These are phyloP conservation scores for Hemicentrotus pulcherrimus DNA, from an alignment of 35 echinoderm and acorn worm species.

Conservation along the genomic window DNA sequence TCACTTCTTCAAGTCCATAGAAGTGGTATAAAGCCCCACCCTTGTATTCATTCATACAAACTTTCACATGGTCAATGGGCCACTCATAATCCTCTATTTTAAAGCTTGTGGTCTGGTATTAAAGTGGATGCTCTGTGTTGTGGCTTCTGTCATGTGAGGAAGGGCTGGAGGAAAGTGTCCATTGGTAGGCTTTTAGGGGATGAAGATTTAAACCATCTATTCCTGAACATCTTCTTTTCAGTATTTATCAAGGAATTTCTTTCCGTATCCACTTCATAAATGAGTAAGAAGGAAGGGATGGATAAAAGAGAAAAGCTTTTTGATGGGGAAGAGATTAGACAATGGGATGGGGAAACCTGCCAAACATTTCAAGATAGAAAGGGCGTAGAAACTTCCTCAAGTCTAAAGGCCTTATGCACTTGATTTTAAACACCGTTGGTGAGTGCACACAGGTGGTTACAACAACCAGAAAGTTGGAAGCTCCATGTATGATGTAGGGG, in stretches of 20 bases:
- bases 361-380: too few species aligned
- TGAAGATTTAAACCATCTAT: not conserved
- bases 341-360: too few species aligned
- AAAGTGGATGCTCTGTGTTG: not conserved
- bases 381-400: too few species aligned
- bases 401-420: not conserved
- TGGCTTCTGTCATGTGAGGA: not conserved
- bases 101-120: not conserved
- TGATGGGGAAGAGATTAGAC: not conserved
- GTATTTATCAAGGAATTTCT: not conserved
- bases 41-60: not conserved
- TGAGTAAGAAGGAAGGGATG: not conserved
- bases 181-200: not conserved
- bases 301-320: not conserved
- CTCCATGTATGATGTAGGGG: too few species aligned
- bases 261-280: not conserved
- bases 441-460: too few species aligned
- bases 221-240: not conserved
- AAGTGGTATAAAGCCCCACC: not conserved
- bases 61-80: not conserved
- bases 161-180: not conserved
- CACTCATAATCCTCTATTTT: not conserved
- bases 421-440: not conserved
- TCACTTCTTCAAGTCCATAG: not conserved
- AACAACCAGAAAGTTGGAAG: too few species aligned